A percentile compares a stretch with the other conserved stretches of the same genome.
Conservation (phyloP, 2,888 invertebrate genomes). For the Brenthis hecate region DNA sequence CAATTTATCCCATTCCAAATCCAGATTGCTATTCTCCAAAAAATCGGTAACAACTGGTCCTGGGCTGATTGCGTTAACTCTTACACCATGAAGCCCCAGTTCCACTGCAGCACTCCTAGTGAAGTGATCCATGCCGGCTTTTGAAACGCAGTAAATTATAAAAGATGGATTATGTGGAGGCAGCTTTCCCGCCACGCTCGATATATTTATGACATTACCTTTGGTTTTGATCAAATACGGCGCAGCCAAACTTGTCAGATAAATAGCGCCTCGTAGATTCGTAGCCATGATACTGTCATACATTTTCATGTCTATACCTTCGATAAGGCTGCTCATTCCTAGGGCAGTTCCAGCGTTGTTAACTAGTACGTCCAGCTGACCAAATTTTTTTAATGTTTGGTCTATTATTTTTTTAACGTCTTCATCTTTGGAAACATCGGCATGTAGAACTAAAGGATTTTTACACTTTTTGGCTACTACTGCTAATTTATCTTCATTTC, state of each 20-base stretch:
- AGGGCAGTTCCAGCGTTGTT: constrained; percentile 47
- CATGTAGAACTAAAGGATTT: constrained; percentile 39
- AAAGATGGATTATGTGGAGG: constrained; percentile 20
- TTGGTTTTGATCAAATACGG: constrained; percentile 49
- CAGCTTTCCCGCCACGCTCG: constrained; percentile 41
- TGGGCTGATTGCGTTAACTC: constrained; percentile 85
- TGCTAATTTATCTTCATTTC: constrained; percentile 39
- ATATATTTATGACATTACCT: constrained; percentile 51
- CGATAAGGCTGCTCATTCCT: constrained; percentile 32
- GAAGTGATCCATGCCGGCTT: constrained; percentile 50
- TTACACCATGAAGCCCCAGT: constrained; percentile 44
- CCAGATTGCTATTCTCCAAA: constrained; percentile 38
- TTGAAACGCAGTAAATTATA: constrained; percentile 44
- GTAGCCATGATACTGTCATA: constrained; percentile 51
- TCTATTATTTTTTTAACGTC: constrained; percentile 41
- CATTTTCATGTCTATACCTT: constrained; percentile 40
- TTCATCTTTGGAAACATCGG: constrained; percentile 45
- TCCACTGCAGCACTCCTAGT: constrained; percentile 47
- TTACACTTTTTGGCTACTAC: constrained; percentile 33
- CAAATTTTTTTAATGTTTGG: constrained; percentile 41
- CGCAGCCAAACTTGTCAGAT: constrained; percentile 45
- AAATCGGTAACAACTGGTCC: constrained; percentile 51
- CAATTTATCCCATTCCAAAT: constrained; percentile 36
- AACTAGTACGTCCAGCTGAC: constrained; percentile 46
- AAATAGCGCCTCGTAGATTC: constrained; percentile 45